Percentiles rank a stretch among this genome's conserved stretches.
Evolutionary conservation across 1,140 invertebrate genomes (phyloP).

Genomic region (Phthorimaea operculella): DNA sequence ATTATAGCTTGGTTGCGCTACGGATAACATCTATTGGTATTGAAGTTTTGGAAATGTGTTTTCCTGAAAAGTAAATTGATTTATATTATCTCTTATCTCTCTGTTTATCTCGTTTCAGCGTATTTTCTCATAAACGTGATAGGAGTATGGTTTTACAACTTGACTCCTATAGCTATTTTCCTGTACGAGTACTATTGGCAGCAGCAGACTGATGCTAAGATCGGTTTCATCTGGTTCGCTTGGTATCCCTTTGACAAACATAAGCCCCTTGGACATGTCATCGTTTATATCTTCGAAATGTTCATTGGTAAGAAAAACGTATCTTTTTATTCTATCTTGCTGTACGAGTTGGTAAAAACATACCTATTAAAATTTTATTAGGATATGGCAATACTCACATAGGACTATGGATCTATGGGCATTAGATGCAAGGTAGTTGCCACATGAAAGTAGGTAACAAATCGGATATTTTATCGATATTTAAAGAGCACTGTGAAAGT

Average conservation of each 20-base stretch:
- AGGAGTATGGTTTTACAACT: constrained; percentile 52
- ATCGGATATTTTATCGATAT: no score
- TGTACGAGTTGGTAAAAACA: no score
- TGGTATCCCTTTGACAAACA: constrained; percentile 61
- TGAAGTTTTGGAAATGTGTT: no score
- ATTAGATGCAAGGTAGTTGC: no score
- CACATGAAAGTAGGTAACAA: no score
- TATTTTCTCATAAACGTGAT: constrained; percentile 44
- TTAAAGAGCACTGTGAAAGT: background rate
- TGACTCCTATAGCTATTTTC: constrained; percentile 45
- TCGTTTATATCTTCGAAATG: constrained; percentile 55
- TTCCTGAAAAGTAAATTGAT: no score
- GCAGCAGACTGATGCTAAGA: constrained; percentile 23
- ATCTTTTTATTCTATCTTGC: no score
- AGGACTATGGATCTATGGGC: no score
- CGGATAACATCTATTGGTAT: constrained; percentile 19
- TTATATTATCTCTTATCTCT: no score
- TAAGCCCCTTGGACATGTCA: constrained; percentile 36
- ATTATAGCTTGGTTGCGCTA: constrained; percentile 39
- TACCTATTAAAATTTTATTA: no score
- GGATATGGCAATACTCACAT: no score
- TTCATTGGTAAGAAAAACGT: constrained; percentile 44
- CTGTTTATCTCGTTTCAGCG: constrained; percentile 24
- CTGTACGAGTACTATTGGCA: constrained; percentile 29
- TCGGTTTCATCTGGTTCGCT: constrained; percentile 52